Percentiles rank a stretch among this genome's conserved stretches.
phyloP scores from a whole-genome alignment of 2,797 vertebrate genomes.

The Macropus fuliginosus region DNA sequence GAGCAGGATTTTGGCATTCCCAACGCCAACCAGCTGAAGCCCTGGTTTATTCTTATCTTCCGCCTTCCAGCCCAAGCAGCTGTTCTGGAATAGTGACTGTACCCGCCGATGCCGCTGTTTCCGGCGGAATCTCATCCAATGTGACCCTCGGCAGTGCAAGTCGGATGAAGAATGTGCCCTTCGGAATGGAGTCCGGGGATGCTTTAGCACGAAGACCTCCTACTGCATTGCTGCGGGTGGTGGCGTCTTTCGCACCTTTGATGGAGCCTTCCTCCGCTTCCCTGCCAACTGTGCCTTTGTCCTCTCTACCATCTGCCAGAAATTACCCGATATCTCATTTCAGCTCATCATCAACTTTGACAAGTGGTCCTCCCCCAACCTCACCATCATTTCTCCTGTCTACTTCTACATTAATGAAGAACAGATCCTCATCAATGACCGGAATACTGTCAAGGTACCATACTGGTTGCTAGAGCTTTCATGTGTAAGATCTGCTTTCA shows the following conservation, averaged over 20 bases:
- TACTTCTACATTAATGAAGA: constrained; percentile 99
- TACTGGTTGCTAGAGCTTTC: not conserved
- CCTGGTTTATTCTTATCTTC: not conserved
- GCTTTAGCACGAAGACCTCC: constrained; percentile 92
- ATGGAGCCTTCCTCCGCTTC: constrained; percentile 95
- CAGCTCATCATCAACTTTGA: constrained; percentile 99
- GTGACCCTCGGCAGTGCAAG: constrained; percentile 96
- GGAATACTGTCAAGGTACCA: constrained; percentile 94
- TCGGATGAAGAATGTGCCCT: constrained; percentile 94
- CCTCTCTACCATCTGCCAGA: constrained; percentile 98
- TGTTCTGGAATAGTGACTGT: constrained; percentile 97
- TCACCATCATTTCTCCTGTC: constrained; percentile 96
- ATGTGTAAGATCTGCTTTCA: not conserved
- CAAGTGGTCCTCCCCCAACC: constrained; percentile 97
- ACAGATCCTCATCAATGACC: constrained; percentile 96
- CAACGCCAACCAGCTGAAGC: not conserved
- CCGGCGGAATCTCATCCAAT: constrained; percentile 97
- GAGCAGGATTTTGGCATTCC: not conserved
- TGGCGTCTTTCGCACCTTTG: constrained; percentile 96
- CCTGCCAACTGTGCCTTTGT: constrained; percentile 98
- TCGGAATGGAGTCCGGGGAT: constrained; percentile 92
- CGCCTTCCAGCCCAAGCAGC: constrained; percentile 93
- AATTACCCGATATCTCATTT: constrained; percentile 97
- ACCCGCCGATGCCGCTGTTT: constrained; percentile 98
- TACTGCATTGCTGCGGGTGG: constrained; percentile 95